Percentiles rank a stretch among this genome's conserved stretches.
Conservation (phyloP, 2,888 invertebrate species). For the Chloromyia formosa region DNA sequence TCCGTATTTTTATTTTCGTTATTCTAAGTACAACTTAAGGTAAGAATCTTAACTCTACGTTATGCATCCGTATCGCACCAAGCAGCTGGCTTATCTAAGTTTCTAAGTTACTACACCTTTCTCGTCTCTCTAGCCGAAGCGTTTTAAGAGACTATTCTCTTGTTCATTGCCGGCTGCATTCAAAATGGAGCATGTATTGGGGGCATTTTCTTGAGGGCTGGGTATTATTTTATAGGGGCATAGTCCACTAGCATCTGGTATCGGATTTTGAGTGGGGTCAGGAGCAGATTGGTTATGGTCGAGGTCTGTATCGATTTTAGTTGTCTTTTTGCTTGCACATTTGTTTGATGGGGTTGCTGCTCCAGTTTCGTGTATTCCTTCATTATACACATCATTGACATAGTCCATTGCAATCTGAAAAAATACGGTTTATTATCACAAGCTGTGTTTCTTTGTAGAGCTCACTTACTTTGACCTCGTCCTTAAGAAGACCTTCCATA, state of each 20-base stretch:
- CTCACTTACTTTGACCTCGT: constrained; percentile 60
- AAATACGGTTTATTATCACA: too few relatives aligned
- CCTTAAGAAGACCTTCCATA: constrained; percentile 70
- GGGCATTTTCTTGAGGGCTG: background rate
- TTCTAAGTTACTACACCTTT: too few relatives aligned
- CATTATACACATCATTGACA: background rate
- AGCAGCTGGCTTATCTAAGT: background rate
- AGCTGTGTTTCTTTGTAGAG: background rate
- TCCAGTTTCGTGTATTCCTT: background rate
- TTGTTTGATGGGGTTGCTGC: background rate
- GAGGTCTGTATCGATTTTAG: background rate
- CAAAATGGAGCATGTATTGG: constrained; percentile 10
- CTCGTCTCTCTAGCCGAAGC: background rate
- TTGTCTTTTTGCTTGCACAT: background rate
- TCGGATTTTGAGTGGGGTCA: background rate
- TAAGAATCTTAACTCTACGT: background rate
- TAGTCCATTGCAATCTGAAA: constrained; percentile 26
- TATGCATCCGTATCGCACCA: background rate
- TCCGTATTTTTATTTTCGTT: constrained; percentile 7
- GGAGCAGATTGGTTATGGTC: background rate
- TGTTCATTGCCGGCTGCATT: background rate
- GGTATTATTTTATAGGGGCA: constrained; percentile 42
- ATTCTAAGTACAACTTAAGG: background rate
- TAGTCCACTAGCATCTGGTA: background rate
- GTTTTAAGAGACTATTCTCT: constrained; percentile 1